These are phyloP conservation scores for Galeopterus variegatus DNA, from an alignment of 2,113 vertebrate species.

Conservation along the genomic window DNA sequence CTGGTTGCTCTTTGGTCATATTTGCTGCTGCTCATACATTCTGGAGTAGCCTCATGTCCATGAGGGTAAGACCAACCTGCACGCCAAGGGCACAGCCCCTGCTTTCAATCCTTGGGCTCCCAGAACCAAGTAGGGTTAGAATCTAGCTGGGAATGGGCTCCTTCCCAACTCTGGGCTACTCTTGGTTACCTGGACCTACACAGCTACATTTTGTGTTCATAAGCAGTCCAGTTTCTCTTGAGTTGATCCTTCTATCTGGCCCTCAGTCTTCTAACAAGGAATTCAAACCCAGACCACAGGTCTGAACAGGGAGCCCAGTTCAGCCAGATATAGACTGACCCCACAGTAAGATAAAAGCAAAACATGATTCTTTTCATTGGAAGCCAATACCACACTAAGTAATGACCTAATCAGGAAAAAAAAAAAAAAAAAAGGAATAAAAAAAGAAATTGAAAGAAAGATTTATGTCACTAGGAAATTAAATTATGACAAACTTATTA, in stretches of 20 bases:
- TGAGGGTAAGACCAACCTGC: background rate
- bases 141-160: background rate
- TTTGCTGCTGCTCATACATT: background rate
- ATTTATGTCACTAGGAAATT: background rate
- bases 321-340: background rate
- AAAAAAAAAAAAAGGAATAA: background rate
- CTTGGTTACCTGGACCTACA: no score
- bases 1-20: background rate
- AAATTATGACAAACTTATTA: background rate
- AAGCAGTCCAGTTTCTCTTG: background rate
- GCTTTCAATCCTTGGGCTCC: background rate
- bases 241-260: background rate
- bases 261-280: background rate
- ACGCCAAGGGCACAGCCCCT: background rate
- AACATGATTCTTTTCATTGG: background rate
- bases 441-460: background rate
- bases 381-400: background rate
- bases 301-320: background rate
- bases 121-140: background rate
- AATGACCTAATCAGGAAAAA: background rate
- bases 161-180: no score
- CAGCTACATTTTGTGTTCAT: background rate
- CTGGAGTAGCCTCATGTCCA: rapidly evolving
- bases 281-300: background rate
- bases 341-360: background rate